Base-by-base conservation (phyloP, 1,140 invertebrate species). In the Brachionus rubens region DNA sequence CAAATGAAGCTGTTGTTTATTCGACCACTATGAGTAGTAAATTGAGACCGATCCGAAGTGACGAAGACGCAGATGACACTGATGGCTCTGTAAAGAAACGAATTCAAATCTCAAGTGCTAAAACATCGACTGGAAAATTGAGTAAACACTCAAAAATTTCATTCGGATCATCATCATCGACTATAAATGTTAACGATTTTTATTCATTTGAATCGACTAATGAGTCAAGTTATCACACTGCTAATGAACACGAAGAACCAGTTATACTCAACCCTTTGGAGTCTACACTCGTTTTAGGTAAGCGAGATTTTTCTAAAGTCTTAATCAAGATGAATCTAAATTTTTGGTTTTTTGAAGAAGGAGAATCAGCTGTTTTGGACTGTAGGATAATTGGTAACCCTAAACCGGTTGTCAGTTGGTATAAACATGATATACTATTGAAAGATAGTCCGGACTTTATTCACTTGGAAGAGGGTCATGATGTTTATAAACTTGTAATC, bases 241-340 rank as follows among this genome's bases (percentile, higher is more conserved):
- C 70, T 19, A 54, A 28, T 54, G 70, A 75, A 75, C 47, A 75
- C n/a, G 70, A 75, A 28, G 68, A 72, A 14, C 68, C 68, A n/a
- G 30, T 28, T n/a, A 5, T 72, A 0, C 10, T 72, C 1, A 72
- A 50, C 21, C n/a, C 6, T 33, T n/a, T 50, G 19, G 46, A 72
- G 19, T 9, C 46, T 4, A 33, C 41, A 19, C 40, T 2, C 41
- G 68, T 50, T 10, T 26, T 70, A n/a, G 65, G 65, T 70, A 70
- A 19, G 3, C 14, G 40, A 67, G 40, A 19, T 36, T n/a, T 19
- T 43, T 19, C 12, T 47, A 0, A 16, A 67, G 7, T 12, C n/a
- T 43, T 68, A 14, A 59, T 24, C 10, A 40, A n/a, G 14, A 33
- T 12, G 21, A 2, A 7, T n/a, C 5, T 14, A 59, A 33, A 24